Percentiles rank a stretch among this genome's conserved stretches.
These are phyloP conservation scores for Bombus consobrinus DNA, from an alignment of 1,140 invertebrate species.

Conservation along the genomic window DNA sequence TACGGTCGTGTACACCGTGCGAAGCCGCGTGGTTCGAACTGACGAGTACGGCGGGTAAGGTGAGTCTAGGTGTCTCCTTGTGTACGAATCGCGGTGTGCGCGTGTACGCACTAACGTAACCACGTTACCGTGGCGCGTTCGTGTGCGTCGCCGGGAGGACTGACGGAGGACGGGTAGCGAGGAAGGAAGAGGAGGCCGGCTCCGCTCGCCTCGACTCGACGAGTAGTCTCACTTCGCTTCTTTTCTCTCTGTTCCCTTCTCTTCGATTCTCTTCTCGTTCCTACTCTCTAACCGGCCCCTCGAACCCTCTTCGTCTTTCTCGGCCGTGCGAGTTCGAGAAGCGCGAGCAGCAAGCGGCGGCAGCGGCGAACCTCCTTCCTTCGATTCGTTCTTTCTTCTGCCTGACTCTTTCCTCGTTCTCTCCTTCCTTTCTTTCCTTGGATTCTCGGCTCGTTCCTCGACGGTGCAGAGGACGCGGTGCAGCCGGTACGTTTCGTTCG, in stretches of 20 bases:
- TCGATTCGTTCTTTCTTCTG: slow-evolving; percentile 43
- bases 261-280: background rate
- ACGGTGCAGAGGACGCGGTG: slow-evolving; percentile 54
- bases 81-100: slow-evolving; percentile 41
- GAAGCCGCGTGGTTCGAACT: slow-evolving; percentile 82
- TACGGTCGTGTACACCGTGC: slow-evolving; percentile 79
- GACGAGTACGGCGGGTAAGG: slow-evolving; percentile 74
- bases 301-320: background rate
- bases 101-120: slow-evolving; percentile 53
- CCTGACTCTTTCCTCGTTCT: slow-evolving; percentile 65
- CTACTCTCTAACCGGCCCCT: background rate
- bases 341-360: slow-evolving; percentile 26
- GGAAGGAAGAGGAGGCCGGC: slow-evolving; percentile 65
- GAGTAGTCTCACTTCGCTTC: slow-evolving; percentile 39
- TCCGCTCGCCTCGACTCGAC: slow-evolving; percentile 32
- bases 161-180: slow-evolving; percentile 53
- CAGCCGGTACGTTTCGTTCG: slow-evolving; percentile 63
- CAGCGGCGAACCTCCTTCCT: slow-evolving; percentile 17
- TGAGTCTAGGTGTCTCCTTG: slow-evolving; percentile 74
- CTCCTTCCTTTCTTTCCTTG: slow-evolving; percentile 64
- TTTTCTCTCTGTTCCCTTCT: slow-evolving; percentile 16
- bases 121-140: slow-evolving; percentile 32
- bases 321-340: slow-evolving; percentile 20
- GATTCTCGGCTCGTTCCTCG: slow-evolving; percentile 45
- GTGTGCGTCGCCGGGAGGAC: slow-evolving; percentile 57